Evolutionary conservation across 2,113 vertebrate species (phyloP).

Genomic region (Leuciscus idus): DNA sequence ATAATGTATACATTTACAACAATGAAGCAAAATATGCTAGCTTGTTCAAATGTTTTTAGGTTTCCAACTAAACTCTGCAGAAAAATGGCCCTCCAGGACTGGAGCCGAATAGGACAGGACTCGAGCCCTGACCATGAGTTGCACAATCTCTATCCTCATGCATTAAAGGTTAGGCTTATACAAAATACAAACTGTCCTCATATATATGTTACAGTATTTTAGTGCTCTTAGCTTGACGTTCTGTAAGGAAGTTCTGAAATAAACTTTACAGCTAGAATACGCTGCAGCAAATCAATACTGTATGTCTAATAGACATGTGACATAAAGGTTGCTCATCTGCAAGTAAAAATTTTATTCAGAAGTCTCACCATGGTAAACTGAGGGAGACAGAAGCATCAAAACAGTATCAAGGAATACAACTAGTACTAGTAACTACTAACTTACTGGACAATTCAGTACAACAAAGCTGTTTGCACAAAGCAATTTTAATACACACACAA

Average conservation of each 20-base stretch:
- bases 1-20: background rate
- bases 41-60: background rate
- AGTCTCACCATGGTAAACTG: background rate
- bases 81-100: background rate
- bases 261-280: background rate
- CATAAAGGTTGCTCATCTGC: background rate
- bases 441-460: background rate
- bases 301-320: background rate
- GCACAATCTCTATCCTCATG: background rate
- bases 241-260: background rate
- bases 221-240: background rate
- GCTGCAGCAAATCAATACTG: background rate
- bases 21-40: background rate
- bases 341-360: background rate
- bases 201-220: background rate
- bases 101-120: background rate
- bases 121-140: background rate
- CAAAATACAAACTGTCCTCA: background rate
- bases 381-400: background rate
- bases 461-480: slow-evolving; percentile 9
- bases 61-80: background rate
- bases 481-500: slow-evolving; percentile 14
- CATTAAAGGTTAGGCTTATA: background rate
- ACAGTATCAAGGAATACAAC: background rate
- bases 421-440: background rate